Evolutionary conservation across 2,113 vertebrate genomes (phyloP).

Genomic region (Trinectes maculatus): DNA sequence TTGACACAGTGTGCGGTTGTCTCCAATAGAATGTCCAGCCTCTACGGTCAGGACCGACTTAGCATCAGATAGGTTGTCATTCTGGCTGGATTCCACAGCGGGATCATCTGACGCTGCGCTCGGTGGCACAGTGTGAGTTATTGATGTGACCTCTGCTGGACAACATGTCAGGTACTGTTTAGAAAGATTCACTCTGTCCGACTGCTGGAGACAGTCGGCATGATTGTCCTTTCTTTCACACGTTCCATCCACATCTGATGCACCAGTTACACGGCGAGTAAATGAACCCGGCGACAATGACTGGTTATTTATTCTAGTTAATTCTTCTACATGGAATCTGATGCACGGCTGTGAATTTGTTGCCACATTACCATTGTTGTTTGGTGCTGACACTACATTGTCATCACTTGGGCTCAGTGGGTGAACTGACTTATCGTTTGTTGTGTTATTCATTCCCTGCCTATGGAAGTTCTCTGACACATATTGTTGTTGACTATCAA

Average conservation of each 20-base stretch:
- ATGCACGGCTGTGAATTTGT: constrained; percentile 29
- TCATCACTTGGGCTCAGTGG: constrained; percentile 15
- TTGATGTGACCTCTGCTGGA: constrained; percentile 45
- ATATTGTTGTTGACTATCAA: constrained; percentile 14
- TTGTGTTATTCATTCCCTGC: constrained; percentile 19
- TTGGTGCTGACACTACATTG: neutral
- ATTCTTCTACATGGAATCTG: constrained; percentile 7
- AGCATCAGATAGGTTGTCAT: constrained; percentile 44
- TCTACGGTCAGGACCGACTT: constrained; percentile 55
- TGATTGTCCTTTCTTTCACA: neutral
- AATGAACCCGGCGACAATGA: constrained; percentile 17
- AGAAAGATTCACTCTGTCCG: constrained; percentile 5
- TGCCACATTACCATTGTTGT: constrained; percentile 10
- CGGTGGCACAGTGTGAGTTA: constrained; percentile 4
- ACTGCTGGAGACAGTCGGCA: neutral
- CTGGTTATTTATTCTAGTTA: constrained; percentile 7
- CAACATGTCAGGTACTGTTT: constrained; percentile 14
- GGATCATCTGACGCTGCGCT: constrained; percentile 33
- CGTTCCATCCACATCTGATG: neutral
- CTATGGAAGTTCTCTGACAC: constrained; percentile 4
- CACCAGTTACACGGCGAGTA: neutral
- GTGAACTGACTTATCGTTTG: neutral
- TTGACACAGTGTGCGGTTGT: constrained; percentile 40
- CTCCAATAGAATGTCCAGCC: constrained; percentile 45
- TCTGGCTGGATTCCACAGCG: constrained; percentile 46